Evolutionary conservation across 2,113 vertebrate species (phyloP).

Genomic region (Cephalopterus ornatus): DNA sequence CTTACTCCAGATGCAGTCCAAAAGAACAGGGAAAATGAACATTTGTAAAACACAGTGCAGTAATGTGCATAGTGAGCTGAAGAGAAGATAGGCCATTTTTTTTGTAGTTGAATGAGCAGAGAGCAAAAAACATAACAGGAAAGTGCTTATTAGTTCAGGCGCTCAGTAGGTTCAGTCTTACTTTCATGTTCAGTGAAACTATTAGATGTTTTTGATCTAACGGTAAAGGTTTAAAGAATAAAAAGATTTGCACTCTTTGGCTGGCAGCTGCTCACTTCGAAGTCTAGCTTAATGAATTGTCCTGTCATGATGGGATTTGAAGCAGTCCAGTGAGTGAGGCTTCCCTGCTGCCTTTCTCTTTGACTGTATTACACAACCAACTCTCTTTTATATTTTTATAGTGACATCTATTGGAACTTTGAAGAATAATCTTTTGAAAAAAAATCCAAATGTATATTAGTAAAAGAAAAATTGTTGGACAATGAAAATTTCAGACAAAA

Average conservation of each 20-base stretch:
- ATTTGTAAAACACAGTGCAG: neutral
- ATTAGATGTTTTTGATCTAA: neutral
- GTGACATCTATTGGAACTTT: slow-evolving; percentile 80
- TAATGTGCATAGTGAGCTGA: neutral
- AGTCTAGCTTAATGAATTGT: slow-evolving; percentile 4
- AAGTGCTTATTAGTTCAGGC: neutral
- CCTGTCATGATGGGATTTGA: neutral
- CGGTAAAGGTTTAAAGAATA: neutral
- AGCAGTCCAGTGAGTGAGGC: neutral
- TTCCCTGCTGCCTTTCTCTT: slow-evolving; percentile 2
- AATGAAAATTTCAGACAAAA: neutral
- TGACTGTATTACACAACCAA: neutral
- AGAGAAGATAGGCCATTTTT: neutral
- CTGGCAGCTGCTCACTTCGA: neutral
- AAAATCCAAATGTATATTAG: neutral
- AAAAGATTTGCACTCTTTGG: neutral
- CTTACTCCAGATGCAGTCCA: neutral
- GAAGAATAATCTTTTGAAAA: slow-evolving; percentile 41
- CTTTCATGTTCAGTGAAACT: slow-evolving; percentile 1
- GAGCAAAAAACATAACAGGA: neutral
- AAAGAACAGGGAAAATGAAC: neutral
- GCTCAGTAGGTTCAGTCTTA: neutral
- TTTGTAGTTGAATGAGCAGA: neutral
- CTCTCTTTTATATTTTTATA: slow-evolving; percentile 76
- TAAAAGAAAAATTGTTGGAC: neutral